A percentile compares a stretch with the other conserved stretches of the same genome.
phyloP scores from a whole-genome alignment of 2,113 vertebrate species.

The Petroica traversi region DNA sequence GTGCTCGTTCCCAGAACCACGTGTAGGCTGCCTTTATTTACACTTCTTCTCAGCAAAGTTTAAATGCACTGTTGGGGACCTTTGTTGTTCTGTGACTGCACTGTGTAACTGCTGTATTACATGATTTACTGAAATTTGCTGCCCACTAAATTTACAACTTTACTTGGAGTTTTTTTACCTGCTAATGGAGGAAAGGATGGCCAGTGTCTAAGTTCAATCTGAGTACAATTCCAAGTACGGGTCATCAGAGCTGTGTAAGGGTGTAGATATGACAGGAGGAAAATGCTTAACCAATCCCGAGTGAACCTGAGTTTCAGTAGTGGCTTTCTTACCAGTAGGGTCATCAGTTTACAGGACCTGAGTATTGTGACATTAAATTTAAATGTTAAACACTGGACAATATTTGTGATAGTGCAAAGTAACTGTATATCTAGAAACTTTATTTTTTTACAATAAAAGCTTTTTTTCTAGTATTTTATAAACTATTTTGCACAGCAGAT shows the following conservation, averaged over 20 bases:
- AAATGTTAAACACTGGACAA: not conserved
- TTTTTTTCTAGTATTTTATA: constrained; percentile 63
- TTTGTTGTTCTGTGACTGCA: not conserved
- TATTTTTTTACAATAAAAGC: constrained; percentile 67
- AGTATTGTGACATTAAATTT: not conserved
- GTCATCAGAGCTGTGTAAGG: not conserved
- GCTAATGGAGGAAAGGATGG: not conserved
- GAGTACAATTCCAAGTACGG: not conserved
- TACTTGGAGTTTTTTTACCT: not conserved
- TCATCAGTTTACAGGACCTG: constrained; percentile 5
- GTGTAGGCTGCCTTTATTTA: not conserved
- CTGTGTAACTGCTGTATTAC: not conserved
- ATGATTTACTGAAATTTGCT: not conserved
- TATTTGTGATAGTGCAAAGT: constrained; percentile 33
- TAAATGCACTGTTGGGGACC: not conserved
- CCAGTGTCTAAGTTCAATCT: not conserved
- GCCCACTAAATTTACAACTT: not conserved
- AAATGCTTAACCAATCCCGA: not conserved
- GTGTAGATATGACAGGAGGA: not conserved
- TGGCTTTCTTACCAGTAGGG: constrained; percentile 27
- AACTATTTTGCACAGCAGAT: constrained; percentile 67
- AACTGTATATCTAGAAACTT: constrained; percentile 32
- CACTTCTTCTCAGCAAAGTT: not conserved
- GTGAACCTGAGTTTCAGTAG: not conserved
- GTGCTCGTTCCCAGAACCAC: not conserved